Conservation (phyloP, 2,113 vertebrate genomes). For the Rhinogobius similis region DNA sequence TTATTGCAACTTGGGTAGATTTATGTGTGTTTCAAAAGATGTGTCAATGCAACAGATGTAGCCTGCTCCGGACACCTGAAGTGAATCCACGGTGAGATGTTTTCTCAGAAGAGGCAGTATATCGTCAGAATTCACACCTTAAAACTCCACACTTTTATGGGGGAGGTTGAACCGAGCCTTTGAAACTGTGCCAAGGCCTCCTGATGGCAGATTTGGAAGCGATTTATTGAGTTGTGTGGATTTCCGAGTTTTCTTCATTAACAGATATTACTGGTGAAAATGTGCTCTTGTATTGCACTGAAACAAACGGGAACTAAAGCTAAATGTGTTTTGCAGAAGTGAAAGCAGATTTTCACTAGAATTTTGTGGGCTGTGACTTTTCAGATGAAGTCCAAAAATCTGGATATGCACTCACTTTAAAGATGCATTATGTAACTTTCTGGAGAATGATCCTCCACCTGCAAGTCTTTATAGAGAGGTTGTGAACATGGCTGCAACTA, state of each 20-base stretch:
- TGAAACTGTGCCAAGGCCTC: neutral
- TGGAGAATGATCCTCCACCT: no score
- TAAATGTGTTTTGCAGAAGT: neutral
- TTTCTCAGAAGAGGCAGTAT: neutral
- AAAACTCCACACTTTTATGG: neutral
- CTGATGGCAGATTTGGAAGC: neutral
- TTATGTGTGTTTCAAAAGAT: neutral
- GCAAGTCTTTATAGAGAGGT: no score
- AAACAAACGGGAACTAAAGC: neutral
- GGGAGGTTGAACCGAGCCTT: neutral
- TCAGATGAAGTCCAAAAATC: no score
- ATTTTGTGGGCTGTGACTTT: no score
- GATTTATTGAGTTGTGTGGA: no score
- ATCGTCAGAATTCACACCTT: constrained; percentile 2
- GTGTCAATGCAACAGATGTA: constrained; percentile 1
- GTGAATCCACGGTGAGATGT: neutral
- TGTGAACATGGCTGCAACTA: no score
- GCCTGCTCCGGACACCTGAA: neutral
- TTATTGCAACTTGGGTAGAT: neutral
- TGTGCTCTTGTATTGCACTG: neutral
- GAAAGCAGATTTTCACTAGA: no score
- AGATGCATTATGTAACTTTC: no score
- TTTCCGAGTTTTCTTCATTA: neutral
- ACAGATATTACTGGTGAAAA: neutral
- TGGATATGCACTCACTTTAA: no score